Base-by-base conservation (phyloP, 2,113 vertebrate genomes). In the Oophaga pumilio region DNA sequence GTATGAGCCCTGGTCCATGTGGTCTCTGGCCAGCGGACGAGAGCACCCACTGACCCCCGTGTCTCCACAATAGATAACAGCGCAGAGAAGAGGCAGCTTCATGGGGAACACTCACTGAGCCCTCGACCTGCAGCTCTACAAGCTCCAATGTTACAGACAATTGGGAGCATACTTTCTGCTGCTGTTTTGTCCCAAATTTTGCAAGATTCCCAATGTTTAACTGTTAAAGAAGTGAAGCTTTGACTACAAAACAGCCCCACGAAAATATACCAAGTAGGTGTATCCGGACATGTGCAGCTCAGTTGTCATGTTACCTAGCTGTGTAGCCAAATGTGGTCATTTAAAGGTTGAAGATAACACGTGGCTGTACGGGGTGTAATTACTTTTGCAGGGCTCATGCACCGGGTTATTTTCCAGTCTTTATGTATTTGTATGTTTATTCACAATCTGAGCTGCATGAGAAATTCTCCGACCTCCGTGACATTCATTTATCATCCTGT, bases 401-500 rank as follows among this genome's bases (percentile, higher is more conserved):
- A 6, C 8, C 1, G 50, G 18, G 13, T 11, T 50, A 20, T 22
- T 22, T 74, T 22, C 1, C 6, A 14, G 71, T 22, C 50, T 50
- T 2, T 49, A 18, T 15, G 5, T 68, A 68, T 26, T 24, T 74
- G 11, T 5, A 11, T 77, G 17, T 77, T 52, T 52, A 76, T 18
- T 13, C 9, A 6, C 49, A n/a, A 13, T 76, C 14, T n/a, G 74
- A n/a, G 8, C 17, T 76, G 43, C 22, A 52, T 22, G 49, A 53
- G 76, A n/a, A 14, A 24, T 77, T 11, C 76, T 53, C 2, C n/a
- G 81, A 69, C 81, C 81, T 69, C 81, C 4, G 13, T 53, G 49
- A 83, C 81, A 69, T 83, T 83, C 43, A 49, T 83, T 43, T 26
- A 66, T 83, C 60, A 66, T 83, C 81, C 43, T 83, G n/a, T 53